A percentile compares a stretch with the other conserved stretches of the same genome.
Evolutionary conservation across 2,888 invertebrate species (phyloP).

Genomic region (Sarcophaga caerulescens): DNA sequence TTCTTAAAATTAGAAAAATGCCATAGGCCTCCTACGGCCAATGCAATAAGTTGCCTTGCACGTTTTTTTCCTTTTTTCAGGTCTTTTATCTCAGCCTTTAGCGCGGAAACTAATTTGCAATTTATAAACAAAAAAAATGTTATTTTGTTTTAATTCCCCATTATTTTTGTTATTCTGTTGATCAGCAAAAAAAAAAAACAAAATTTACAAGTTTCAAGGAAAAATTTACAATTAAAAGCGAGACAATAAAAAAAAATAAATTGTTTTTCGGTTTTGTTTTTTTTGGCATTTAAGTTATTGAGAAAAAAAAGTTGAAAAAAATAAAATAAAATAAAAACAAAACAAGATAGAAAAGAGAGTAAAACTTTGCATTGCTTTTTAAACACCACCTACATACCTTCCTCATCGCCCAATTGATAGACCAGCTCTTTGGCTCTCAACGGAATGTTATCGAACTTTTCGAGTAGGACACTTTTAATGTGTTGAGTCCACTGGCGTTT

Average conservation of each 20-base stretch:
- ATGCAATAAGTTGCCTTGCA: too few relatives aligned
- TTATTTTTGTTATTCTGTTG: conserved; percentile 3
- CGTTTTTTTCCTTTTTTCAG: too few relatives aligned
- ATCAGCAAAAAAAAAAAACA: conserved; percentile 1
- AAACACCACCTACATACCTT: conserved; percentile 80
- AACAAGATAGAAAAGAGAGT: neutral
- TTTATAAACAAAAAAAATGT: too few relatives aligned
- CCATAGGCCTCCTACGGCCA: too few relatives aligned
- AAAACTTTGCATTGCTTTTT: conserved; percentile 40
- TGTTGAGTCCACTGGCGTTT: conserved; percentile 81
- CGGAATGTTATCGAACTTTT: conserved; percentile 97
- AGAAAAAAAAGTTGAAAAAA: conserved; percentile 17
- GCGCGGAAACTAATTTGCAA: too few relatives aligned
- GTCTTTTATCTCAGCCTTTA: too few relatives aligned
- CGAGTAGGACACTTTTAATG: conserved; percentile 90
- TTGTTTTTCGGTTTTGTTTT: neutral
- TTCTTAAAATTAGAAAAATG: too few relatives aligned
- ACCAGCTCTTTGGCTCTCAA: conserved; percentile 95
- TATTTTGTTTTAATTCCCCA: neutral
- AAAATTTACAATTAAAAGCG: neutral
- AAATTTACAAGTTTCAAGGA: conserved; percentile 20
- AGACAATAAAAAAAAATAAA: conserved; percentile 22
- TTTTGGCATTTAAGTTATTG: neutral
- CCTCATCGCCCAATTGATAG: conserved; percentile 84
- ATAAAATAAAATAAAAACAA: too few relatives aligned